Percentiles rank a stretch among this genome's conserved stretches.
phyloP scores from a whole-genome alignment of 1,140 invertebrate genomes.

The Lasioglossum baleicum region DNA sequence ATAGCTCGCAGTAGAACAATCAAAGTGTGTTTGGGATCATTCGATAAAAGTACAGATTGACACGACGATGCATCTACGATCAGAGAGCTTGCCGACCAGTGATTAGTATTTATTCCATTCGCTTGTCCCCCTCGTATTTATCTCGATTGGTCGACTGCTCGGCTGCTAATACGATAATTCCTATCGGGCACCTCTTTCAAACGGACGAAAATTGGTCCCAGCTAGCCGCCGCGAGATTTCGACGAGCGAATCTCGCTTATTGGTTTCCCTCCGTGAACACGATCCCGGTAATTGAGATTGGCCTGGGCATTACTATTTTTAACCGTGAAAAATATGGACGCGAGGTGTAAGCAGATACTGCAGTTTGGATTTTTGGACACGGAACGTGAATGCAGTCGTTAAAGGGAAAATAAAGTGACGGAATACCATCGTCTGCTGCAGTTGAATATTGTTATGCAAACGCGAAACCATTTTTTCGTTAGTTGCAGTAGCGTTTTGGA shows the following conservation, averaged over 20 bases:
- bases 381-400: constrained; percentile 18
- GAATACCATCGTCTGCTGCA: neutral
- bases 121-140: constrained; percentile 18
- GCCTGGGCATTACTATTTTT: constrained; percentile 10
- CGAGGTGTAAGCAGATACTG: constrained; percentile 20
- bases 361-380: constrained; percentile 18
- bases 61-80: constrained; percentile 13
- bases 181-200: constrained; percentile 33
- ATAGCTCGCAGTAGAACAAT: too few relatives aligned
- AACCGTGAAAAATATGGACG: neutral
- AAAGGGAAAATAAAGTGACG: neutral
- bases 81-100: constrained; percentile 24
- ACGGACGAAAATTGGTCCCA: constrained; percentile 44
- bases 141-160: constrained; percentile 41
- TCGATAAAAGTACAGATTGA: constrained; percentile 9
- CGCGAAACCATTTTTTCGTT: too few relatives aligned
- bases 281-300: constrained; percentile 32
- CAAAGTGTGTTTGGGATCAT: neutral
- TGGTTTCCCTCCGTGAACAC: constrained; percentile 11
- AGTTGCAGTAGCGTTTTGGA: too few relatives aligned
- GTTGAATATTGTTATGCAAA: neutral
- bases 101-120: constrained; percentile 49
- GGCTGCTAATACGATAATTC: constrained; percentile 52
- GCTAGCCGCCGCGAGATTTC: constrained; percentile 36
- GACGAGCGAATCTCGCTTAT: neutral